Conservation (phyloP, 2,113 vertebrate species). For the Canis aureus region DNA sequence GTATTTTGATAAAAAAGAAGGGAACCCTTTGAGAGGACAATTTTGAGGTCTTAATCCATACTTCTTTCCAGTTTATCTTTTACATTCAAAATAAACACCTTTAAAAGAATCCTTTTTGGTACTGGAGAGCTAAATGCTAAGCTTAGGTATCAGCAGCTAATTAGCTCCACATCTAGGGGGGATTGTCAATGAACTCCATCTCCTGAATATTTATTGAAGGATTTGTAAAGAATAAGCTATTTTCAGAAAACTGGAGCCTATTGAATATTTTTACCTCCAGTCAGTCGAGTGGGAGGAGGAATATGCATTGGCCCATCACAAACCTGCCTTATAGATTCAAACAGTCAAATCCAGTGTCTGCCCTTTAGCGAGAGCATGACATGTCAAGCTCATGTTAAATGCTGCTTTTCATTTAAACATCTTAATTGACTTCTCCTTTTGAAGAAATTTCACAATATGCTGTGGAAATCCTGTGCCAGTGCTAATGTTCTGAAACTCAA, state of each 20-base stretch:
- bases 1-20: slow-evolving; percentile 66
- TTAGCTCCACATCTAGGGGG: slow-evolving; percentile 67
- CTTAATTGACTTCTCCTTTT: slow-evolving; percentile 77
- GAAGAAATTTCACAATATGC: not conserved
- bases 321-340: not conserved
- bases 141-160: slow-evolving; percentile 74
- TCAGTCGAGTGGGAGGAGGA: not conserved
- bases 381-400: slow-evolving; percentile 67
- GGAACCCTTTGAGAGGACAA: slow-evolving; percentile 68
- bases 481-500: not conserved
- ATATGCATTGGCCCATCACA: not conserved
- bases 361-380: slow-evolving; percentile 42
- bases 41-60: slow-evolving; percentile 81
- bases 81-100: slow-evolving; percentile 74
- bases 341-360: not conserved
- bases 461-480: not conserved
- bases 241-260: slow-evolving; percentile 9
- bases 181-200: slow-evolving; percentile 41
- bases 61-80: slow-evolving; percentile 71
- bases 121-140: slow-evolving; percentile 62
- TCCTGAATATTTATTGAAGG: slow-evolving; percentile 76
- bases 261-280: not conserved
- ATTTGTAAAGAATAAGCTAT: slow-evolving; percentile 62
- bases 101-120: slow-evolving; percentile 65
- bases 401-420: slow-evolving; percentile 78